Base-by-base conservation (phyloP, 2,113 vertebrate genomes). In the Ailurus styani region DNA sequence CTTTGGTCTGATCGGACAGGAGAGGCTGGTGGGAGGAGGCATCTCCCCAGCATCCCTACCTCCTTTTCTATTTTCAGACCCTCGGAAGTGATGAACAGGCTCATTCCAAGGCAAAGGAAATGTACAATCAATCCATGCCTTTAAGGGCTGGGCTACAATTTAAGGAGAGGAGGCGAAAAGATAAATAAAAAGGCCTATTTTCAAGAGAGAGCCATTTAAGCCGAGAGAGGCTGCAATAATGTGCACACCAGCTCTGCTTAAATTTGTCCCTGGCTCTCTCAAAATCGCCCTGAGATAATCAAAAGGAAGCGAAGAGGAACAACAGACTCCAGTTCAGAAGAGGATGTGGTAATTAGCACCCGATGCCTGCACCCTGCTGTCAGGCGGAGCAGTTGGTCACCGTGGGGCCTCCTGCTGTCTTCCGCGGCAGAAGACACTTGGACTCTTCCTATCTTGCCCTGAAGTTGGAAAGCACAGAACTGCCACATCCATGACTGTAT, bases 131-230 rank as follows among this genome's bases (percentile, higher is more conserved):
- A 96, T 94, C 90, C 93, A 78, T 0, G 42, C 72, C 94, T 97
- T 88, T 77, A 62, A 62, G 54, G 88, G 82, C 85, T 87, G 72
- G 91, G 86, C 94, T 91, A 89, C 95, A 57, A 75, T 91, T 96
- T 97, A 87, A 97, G 47, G 87, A 97, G 81, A 96, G 68, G 93
- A 95, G 20, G 96, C 83, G 90, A 93, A 93, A 97, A 94, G 94
- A n/a, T 95, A 98, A 98, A 96, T 98, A 97, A 98, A 98, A 95
- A 62, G 94, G 87, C 98, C 97, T 98, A 98, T 98, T 97, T 98
- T 94, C 96, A n/a, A n/a, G 72, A 97, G 97, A 97, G 86, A 98
- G 77, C 37, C 97, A 97, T 98, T 98, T 97, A 97, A 97, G 92
- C 88, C 97, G 90, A 95, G 95, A 97, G 82, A 96, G 85, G 93